Base-by-base conservation (phyloP, 2,888 invertebrate genomes). In the Argyresthia goedartella region DNA sequence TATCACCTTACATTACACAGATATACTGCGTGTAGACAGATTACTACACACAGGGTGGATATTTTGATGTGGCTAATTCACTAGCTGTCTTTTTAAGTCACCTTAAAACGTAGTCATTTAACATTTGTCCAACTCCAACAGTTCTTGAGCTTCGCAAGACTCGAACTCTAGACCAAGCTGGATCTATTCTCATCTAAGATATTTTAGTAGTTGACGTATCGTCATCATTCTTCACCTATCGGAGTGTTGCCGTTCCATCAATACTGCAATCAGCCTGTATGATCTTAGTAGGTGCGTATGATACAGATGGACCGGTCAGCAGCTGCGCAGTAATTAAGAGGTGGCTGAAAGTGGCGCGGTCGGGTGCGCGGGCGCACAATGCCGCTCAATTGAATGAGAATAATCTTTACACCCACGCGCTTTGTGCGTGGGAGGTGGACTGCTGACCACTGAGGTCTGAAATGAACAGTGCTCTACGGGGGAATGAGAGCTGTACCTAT, bases 351-450 rank as follows among this genome's bases (percentile, higher is more conserved):
- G 81, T 82, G 81, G 69, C 81, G 82, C 25, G 25, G 25, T 25
- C 25, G 25, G 25, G 25, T 25, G 84, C 85, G 85, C 78, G 71
- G 67, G 80, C 81, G 82, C 81, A 84, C 85, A 85, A 85, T 85
- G 81, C 82, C 69, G 76, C 75, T 85, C 85, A 86, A 86, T 86
- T 86, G 86, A 86, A 86, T 86, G 85, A 81, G 80, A 82, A 77
- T 86, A 86, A 86, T 86, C 86, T 85, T 86, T 84, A 81, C 85
- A 81, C 86, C 86, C 86, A 86, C 85, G 84, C 82, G 69, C 76
- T 76, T 79, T 80, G 78, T 76, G 64, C 75, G 85, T 85, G 81
- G 85, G 53, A 50, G 53, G 85, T 79, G 86, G 84, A 85, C 79
- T 72, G 72, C 73, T 85, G 86, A 84, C 85, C 86, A 69, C 69